phyloP scores from a whole-genome alignment of 2,113 vertebrate species.

The Pseudorectes ferrugineus region DNA sequence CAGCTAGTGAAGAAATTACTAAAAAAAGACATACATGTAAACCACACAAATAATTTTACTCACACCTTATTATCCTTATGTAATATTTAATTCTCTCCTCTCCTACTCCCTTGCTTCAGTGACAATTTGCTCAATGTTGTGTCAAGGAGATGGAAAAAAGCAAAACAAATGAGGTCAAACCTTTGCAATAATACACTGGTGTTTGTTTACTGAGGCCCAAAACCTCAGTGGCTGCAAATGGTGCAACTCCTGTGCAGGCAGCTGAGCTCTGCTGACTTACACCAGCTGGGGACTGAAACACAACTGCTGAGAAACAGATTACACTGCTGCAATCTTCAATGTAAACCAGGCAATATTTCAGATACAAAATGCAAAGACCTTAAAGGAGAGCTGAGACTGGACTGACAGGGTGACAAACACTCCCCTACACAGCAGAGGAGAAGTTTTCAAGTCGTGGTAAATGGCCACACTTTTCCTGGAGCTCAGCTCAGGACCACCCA shows the following conservation, averaged over 20 bases:
- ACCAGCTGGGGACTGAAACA: background rate
- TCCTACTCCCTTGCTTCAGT: background rate
- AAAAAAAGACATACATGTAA: background rate
- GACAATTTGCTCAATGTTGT: constrained; percentile 34
- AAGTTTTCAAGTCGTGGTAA: background rate
- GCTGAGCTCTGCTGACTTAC: background rate
- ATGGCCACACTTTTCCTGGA: background rate
- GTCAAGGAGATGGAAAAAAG: background rate
- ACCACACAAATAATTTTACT: background rate
- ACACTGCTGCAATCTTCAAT: background rate
- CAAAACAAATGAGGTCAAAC: background rate
- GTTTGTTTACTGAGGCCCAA: constrained; percentile 22
- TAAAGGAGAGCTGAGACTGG: background rate
- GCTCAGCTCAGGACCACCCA: background rate
- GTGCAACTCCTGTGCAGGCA: background rate
- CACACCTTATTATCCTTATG: constrained; percentile 17
- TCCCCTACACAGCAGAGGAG: background rate
- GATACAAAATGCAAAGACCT: background rate
- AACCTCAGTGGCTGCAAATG: background rate
- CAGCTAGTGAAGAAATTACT: background rate
- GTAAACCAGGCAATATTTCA: background rate
- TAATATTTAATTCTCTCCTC: constrained; percentile 37
- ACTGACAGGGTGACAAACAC: background rate
- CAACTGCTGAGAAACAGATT: background rate
- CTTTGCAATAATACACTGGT: background rate